These are phyloP conservation scores for Chrysemys picta DNA, from an alignment of 2,113 vertebrate genomes.

Conservation along the genomic window DNA sequence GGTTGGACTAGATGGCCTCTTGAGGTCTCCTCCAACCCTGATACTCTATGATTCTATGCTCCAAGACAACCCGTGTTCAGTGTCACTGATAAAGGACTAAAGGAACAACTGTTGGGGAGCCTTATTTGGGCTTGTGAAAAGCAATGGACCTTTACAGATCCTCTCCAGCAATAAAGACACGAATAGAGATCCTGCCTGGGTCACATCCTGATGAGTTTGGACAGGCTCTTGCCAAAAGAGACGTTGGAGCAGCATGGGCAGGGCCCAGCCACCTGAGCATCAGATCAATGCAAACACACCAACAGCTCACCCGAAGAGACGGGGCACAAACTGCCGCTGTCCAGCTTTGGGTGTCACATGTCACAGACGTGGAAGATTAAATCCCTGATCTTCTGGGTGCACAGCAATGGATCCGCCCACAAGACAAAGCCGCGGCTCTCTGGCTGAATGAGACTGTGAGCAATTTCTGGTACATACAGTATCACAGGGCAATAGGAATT, in stretches of 20 bases:
- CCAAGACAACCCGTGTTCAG: not conserved
- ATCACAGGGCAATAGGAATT: no score
- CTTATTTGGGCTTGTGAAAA: not conserved
- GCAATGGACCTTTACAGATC: not conserved
- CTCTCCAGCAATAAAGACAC: not conserved
- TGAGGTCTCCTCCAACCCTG: no score
- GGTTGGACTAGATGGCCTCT: no score
- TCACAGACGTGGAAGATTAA: not conserved
- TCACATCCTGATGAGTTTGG: not conserved
- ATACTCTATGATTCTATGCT: no score
- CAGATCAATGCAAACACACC: not conserved
- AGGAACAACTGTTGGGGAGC: not conserved
- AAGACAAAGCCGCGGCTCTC: not conserved
- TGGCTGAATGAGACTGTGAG: not conserved
- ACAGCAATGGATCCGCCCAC: not conserved
- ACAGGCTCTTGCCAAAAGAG: not conserved
- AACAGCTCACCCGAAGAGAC: accelerated
- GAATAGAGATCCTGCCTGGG: not conserved
- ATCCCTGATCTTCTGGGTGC: not conserved
- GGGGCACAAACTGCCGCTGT: accelerated
- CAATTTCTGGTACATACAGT: not conserved
- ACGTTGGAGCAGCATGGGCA: not conserved
- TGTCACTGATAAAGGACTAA: not conserved
- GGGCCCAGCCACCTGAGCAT: not conserved
- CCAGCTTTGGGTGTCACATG: not conserved